Conservation (phyloP, 2,113 vertebrate genomes). For the Myotis yumanensis region DNA sequence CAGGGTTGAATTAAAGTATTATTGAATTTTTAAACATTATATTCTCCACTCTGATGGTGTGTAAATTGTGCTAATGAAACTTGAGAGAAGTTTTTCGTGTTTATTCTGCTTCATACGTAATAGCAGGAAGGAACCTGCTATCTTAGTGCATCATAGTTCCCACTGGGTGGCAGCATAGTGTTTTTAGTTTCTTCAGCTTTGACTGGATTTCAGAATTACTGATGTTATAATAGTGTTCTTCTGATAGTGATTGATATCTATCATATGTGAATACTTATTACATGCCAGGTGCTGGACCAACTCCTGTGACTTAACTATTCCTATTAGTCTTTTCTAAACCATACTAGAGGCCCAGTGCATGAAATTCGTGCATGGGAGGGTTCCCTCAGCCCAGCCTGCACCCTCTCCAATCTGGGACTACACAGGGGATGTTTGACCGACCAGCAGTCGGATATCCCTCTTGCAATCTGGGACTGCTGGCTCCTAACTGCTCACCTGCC, state of each 20-base stretch:
- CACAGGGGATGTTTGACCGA: too few species aligned
- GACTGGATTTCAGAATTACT: neutral
- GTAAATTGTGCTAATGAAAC: neutral
- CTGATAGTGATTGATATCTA: neutral
- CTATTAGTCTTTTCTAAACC: neutral
- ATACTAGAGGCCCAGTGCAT: too few species aligned
- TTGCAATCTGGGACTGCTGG: too few species aligned
- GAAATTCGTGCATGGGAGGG: too few species aligned
- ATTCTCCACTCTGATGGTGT: neutral
- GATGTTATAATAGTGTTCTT: neutral
- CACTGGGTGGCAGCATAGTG: constrained; percentile 83
- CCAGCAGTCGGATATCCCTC: too few species aligned
- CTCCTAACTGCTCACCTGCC: too few species aligned
- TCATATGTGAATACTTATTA: neutral
- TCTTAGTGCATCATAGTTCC: constrained; percentile 41
- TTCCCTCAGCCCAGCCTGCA: too few species aligned
- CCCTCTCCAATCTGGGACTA: too few species aligned
- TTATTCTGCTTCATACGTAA: neutral
- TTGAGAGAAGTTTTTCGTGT: constrained; percentile 13
- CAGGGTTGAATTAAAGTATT: neutral
- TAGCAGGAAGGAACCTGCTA: neutral
- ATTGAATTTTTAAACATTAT: neutral
- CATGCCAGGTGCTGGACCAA: neutral
- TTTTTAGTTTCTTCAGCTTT: constrained; percentile 63
- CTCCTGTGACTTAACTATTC: neutral